Conservation (phyloP, 2,888 invertebrate species). For the Pasiphila rectangulata region DNA sequence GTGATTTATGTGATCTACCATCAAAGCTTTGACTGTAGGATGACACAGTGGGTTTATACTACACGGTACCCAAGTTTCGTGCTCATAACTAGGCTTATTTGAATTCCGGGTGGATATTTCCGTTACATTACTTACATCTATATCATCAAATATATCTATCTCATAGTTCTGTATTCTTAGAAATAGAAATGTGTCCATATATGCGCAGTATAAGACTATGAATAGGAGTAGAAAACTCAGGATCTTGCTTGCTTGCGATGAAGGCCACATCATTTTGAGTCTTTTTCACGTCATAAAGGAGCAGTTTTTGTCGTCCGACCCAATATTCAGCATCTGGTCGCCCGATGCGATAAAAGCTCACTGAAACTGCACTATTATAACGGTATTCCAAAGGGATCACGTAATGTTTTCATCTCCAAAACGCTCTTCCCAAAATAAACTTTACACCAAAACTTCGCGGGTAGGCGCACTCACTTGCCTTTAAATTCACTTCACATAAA, state of each 20-base stretch:
- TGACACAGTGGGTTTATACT: constrained; percentile 87
- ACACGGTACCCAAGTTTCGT: constrained; percentile 84
- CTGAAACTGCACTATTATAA: too few relatives aligned
- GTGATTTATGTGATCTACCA: constrained; percentile 91
- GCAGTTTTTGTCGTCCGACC: background rate
- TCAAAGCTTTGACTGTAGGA: constrained; percentile 90
- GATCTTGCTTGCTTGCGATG: constrained; percentile 86
- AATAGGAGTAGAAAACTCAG: constrained; percentile 80
- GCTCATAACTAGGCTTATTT: constrained; percentile 64
- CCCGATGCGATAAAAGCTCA: background rate
- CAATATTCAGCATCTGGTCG: too few relatives aligned
- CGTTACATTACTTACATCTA: constrained; percentile 33
- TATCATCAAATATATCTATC: constrained; percentile 67
- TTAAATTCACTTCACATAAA: too few relatives aligned
- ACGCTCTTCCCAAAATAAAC: too few relatives aligned
- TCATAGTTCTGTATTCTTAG: constrained; percentile 86
- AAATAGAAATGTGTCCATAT: constrained; percentile 87
- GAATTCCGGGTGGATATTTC: constrained; percentile 53
- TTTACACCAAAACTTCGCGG: too few relatives aligned
- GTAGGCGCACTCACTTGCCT: too few relatives aligned
- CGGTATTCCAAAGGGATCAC: constrained; percentile 8
- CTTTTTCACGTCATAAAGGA: background rate
- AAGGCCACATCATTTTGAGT: constrained; percentile 84
- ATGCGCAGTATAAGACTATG: constrained; percentile 83
- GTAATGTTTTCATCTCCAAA: constrained; percentile 16